A percentile compares a stretch with the other conserved stretches of the same genome.
Conservation (phyloP, 2,888 invertebrate species). For the Seira sanloemensis region DNA sequence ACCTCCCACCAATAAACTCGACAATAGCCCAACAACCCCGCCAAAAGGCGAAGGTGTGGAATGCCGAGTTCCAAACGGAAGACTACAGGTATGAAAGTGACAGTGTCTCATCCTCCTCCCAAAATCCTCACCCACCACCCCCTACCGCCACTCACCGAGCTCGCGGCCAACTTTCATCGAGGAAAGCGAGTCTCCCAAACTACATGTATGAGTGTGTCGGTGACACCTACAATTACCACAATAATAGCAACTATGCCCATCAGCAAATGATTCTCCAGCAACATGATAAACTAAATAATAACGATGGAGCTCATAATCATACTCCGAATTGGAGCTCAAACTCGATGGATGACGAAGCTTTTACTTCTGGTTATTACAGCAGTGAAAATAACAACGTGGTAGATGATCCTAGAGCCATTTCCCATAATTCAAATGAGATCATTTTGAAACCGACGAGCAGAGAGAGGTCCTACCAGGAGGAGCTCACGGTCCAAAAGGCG, state of each 20-base stretch:
- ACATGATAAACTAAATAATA: neutral
- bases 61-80: conserved; percentile 48
- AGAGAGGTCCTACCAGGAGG: conserved; percentile 45
- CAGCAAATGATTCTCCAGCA: conserved; percentile 35
- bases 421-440: no score
- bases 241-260: neutral
- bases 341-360: conserved; percentile 74
- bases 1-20: conserved; percentile 68
- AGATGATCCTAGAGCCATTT: conserved; percentile 5
- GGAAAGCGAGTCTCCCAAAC: conserved; percentile 52
- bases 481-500: conserved; percentile 46
- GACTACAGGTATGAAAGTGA: conserved; percentile 52
- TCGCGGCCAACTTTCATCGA: conserved; percentile 12
- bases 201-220: conserved; percentile 44
- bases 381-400: conserved; percentile 76
- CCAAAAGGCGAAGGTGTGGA: conserved; percentile 57
- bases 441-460: conserved; percentile 48
- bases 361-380: conserved; percentile 90
- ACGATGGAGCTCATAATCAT: neutral
- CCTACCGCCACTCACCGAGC: neutral
- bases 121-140: neutral
- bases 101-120: neutral
- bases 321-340: neutral
- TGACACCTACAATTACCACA: neutral
- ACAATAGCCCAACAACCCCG: conserved; percentile 61